These are phyloP conservation scores for Hyles euphorbiae DNA, from an alignment of 1,140 invertebrate genomes.

Conservation along the genomic window DNA sequence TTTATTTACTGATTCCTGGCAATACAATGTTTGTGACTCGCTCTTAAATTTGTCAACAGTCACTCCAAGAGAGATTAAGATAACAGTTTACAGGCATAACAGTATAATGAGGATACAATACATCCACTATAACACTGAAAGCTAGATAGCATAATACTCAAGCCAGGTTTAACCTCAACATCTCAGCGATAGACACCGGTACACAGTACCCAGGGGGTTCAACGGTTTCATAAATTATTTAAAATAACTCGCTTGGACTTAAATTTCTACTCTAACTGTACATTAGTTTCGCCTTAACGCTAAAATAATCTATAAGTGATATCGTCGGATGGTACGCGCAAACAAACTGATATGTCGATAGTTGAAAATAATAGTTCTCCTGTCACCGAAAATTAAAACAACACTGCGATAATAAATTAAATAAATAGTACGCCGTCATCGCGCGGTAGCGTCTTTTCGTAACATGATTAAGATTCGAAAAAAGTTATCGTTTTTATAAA, in stretches of 20 bases:
- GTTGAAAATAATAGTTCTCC: constrained; percentile 35
- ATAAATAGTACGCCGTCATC: constrained; percentile 57
- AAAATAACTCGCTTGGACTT: constrained; percentile 72
- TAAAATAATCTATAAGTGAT: constrained; percentile 76
- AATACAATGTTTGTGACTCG: constrained; percentile 74
- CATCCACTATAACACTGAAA: constrained; percentile 73
- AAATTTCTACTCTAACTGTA: constrained; percentile 77
- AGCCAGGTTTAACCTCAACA: constrained; percentile 62
- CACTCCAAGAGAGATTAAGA: constrained; percentile 31
- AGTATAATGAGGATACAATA: constrained; percentile 58
- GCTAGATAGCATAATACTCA: constrained; percentile 58
- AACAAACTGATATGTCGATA: constrained; percentile 60
- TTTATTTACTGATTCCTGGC: constrained; percentile 76
- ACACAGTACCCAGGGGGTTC: constrained; percentile 64
- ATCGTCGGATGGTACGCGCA: constrained; percentile 66
- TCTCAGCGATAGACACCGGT: constrained; percentile 52
- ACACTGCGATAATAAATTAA: constrained; percentile 54
- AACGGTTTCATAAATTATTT: constrained; percentile 69
- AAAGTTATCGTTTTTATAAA: constrained; percentile 43
- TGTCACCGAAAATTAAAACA: constrained; percentile 56
- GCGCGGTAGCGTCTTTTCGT: constrained; percentile 48
- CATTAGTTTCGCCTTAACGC: constrained; percentile 77
- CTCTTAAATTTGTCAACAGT: constrained; percentile 43
- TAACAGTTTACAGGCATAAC: constrained; percentile 34
- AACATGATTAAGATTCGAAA: constrained; percentile 49